A percentile compares a stretch with the other conserved stretches of the same genome.
Conservation (phyloP, 2,113 vertebrate genomes). For the Pimephales promelas region DNA sequence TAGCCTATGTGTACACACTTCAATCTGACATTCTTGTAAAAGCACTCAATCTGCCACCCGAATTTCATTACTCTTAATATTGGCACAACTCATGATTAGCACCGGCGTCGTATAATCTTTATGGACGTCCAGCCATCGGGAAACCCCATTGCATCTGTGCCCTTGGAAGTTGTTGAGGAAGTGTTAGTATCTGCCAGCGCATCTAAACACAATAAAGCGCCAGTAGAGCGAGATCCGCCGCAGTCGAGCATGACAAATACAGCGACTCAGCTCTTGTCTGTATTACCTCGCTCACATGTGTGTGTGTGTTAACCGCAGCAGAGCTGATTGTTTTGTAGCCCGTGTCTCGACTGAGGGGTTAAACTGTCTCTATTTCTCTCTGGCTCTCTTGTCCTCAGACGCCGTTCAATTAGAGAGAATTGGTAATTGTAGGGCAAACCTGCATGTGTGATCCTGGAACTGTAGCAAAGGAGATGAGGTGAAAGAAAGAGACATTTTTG, state of each 20-base stretch:
- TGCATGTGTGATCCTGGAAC: background rate
- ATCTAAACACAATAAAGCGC: background rate
- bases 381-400: constrained; percentile 1
- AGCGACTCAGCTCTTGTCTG: background rate
- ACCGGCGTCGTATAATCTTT: background rate
- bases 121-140: background rate
- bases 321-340: background rate
- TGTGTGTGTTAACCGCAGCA: background rate
- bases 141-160: background rate
- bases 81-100: constrained; percentile 2
- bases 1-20: too few relatives aligned
- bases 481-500: background rate
- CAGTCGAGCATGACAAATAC: background rate
- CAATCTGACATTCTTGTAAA: background rate
- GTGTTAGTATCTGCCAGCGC: background rate
- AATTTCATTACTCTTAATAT: background rate
- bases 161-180: background rate
- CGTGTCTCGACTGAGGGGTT: background rate
- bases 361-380: background rate
- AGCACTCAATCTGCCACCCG: background rate
- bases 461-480: background rate
- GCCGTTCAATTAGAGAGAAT: background rate
- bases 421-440: background rate
- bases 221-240: constrained; percentile 16
- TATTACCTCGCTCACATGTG: constrained; percentile 20